Conservation (phyloP, 2,113 vertebrate species). For the Amphiprion ocellaris region DNA sequence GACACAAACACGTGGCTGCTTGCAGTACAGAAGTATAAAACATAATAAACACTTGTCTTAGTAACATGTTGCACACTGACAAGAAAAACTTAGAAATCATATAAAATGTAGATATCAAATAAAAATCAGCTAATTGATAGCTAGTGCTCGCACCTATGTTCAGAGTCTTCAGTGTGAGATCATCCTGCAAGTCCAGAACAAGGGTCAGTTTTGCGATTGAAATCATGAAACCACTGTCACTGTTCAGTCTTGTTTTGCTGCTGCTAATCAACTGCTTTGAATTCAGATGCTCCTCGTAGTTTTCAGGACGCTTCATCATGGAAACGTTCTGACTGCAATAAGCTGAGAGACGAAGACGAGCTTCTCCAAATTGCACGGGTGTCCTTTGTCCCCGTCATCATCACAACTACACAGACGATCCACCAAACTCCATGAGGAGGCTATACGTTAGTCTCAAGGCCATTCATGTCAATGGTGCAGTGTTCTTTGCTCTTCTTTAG, state of each 20-base stretch:
- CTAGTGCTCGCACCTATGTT: conserved; percentile 14
- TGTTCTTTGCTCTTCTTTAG: conserved; percentile 88
- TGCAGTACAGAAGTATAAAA: conserved; percentile 48
- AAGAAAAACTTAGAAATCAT: conserved; percentile 36
- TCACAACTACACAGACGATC: background rate
- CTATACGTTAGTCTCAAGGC: conserved; percentile 92
- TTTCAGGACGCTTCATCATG: conserved; percentile 1
- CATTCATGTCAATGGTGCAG: conserved; percentile 94
- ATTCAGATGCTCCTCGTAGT: background rate
- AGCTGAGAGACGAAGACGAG: background rate
- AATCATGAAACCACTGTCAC: conserved; percentile 2
- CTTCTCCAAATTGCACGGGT: background rate
- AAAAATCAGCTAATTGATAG: conserved; percentile 39
- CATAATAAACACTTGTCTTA: conserved; percentile 14
- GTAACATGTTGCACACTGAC: conserved; percentile 29
- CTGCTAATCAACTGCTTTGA: background rate
- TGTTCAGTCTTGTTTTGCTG: background rate
- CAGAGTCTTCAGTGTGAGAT: conserved; percentile 8
- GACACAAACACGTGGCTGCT: conserved; percentile 32
- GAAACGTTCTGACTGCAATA: background rate
- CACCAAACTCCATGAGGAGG: conserved; percentile 6
- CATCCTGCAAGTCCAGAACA: conserved; percentile 9
- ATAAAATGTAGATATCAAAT: conserved; percentile 66
- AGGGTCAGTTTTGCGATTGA: background rate
- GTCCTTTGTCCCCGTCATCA: conserved; percentile 7